Base-by-base conservation (phyloP, 2,888 invertebrate species). In the Eilema sororculum region DNA sequence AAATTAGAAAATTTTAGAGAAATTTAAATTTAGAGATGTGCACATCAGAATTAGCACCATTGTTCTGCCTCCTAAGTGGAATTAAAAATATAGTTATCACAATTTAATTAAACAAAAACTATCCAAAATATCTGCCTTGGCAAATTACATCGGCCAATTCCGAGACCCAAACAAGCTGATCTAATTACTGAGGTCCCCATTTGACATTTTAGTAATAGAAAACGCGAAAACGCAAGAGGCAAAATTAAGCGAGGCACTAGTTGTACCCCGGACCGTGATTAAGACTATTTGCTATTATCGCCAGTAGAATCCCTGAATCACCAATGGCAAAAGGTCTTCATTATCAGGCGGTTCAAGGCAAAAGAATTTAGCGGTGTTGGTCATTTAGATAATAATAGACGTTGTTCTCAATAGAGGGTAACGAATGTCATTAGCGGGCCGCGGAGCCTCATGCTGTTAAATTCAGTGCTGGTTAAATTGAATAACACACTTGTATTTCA, bases 261-360 rank as follows among this genome's bases (percentile, higher is more conserved):
- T 69, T 65, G 67, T 63, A 71, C 61, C 75, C 68, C 57, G 52
- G 60, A 20, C 72, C 69, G 73, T 75, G 78, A 82, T 82, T 81
- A 83, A 72, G 74, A 61, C 78, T 74, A 78, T 81, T 75, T 67
- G 25, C 80, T 52, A 83, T 82, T 82, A 82, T 83, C 78, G 72
- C 78, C 69, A 41, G 73, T 68, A 73, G 64, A 83, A 82, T 82
- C 84, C 84, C 82, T 78, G 82, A 83, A 83, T 83, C 84, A 79
- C 84, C 80, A 83, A 16, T 72, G 71, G 71, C 59, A 61, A 76
- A 78, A 69, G 77, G 77, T 79, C 74, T 76, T 78, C 71, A 79
- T 83, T 79, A 77, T 74, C 69, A 71, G 68, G 60, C n/a, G 20
- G 67, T n/a, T 25, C 62, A 28, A 76, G 63, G 16, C 8, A 66